A percentile compares a stretch with the other conserved stretches of the same genome.
phyloP scores from a whole-genome alignment of 1,140 invertebrate genomes.

The Steinernema feltiae region DNA sequence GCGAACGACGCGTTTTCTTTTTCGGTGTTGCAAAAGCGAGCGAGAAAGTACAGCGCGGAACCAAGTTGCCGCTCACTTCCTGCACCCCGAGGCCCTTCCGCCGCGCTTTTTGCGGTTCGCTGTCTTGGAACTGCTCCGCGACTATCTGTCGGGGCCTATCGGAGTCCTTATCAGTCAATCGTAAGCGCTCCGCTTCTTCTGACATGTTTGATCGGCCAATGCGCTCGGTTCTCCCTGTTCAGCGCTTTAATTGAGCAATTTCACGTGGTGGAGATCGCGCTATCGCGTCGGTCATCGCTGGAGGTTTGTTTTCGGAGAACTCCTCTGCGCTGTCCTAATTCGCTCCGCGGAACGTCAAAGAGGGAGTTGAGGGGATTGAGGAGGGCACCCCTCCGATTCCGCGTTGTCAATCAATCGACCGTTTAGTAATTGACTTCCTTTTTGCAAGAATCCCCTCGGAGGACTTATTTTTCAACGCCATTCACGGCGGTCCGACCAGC shows the following conservation, averaged over 20 bases:
- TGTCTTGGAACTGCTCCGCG: not conserved
- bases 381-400: not conserved
- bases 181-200: not conserved
- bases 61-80: not conserved
- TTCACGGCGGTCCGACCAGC: not conserved
- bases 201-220: not conserved
- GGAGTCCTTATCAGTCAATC: not conserved
- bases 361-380: not conserved
- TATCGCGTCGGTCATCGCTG: constrained; percentile 4
- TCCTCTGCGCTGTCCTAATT: not conserved
- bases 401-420: not conserved
- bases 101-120: not conserved
- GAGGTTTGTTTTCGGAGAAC: not conserved
- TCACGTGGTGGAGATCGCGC: not conserved
- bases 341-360: too few relatives aligned
- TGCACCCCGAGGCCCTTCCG: not conserved
- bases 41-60: constrained; percentile 2
- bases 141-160: not conserved
- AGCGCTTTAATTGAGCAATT: not conserved
- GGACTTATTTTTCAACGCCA: not conserved
- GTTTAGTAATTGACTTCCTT: constrained; percentile 11
- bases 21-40: not conserved
- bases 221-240: not conserved
- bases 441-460: not conserved
- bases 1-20: not conserved